Evolutionary conservation across 2,113 vertebrate genomes (phyloP), one percentile per base, ranked within the genome.

Genomic region (Perca fluviatilis): DNA sequence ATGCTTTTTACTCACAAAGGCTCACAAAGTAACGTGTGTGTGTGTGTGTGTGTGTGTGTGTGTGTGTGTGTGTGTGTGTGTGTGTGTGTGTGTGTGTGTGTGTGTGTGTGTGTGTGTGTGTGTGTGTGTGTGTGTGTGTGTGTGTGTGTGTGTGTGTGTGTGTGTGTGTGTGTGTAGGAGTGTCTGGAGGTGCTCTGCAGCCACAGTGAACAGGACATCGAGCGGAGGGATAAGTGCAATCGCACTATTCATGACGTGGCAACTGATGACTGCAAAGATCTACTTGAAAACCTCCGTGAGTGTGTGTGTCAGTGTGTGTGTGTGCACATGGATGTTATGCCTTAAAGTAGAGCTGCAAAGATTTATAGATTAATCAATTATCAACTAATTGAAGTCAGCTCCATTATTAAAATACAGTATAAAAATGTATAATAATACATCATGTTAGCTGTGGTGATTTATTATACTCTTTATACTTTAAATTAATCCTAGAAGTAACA

Each of bases 191-290:
- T 98, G 87, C 93, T 99, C 90, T 99, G 97, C 92, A 95, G 94
- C 89, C 96, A 99, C 76, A 94, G 94, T 84, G 96, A 97, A 78
- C 96, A 98, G 63, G 97, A 99, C 92, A 95, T 97, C 30, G 96
- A 98, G 85, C 96, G 90, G 85, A 96, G 95, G 91, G 97, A 99
- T 89, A 96, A 96, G 58, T 99, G 97, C 79, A 94, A 96, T 86
- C 96, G 97, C 84, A 99, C 98, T 3, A 95, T 96, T 65, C 98
- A 98, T 40, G 98, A 99, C 77, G 97, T 99, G 79, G 98, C 98
- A 74, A 99, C 98, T 4, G 98, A 99, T 77, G 98, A 99, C 95
- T 99, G 98, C 95, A 99, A 99, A 91, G 96, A 99, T 83, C 96
- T 99, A 25, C 96, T 99, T 77, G 98, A 99, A 94, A 99, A 97